phyloP scores from a whole-genome alignment of 2,888 invertebrate genomes.

The Pecten maximus region DNA sequence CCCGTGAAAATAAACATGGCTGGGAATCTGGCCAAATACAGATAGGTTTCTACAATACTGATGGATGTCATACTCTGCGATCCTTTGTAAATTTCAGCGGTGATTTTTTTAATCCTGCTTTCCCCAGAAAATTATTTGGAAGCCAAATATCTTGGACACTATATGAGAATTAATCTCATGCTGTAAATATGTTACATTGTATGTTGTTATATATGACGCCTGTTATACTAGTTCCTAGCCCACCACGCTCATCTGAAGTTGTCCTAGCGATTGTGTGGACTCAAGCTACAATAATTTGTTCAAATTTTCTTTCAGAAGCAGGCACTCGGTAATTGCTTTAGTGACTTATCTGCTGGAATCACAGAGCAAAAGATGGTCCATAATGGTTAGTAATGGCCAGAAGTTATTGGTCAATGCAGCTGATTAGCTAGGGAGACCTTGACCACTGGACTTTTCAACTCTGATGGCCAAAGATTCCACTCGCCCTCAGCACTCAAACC shows the following conservation, averaged over 20 bases:
- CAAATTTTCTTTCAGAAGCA: not conserved
- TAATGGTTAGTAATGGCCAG: slow-evolving; percentile 13
- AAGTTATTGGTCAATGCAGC: not conserved
- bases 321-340: not conserved
- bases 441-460: not conserved
- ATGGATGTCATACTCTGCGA: not conserved
- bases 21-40: not conserved
- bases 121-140: not conserved
- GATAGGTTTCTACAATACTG: not conserved
- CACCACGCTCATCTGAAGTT: not conserved
- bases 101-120: not conserved
- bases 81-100: not conserved
- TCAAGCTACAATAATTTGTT: slow-evolving; percentile 4
- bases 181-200: not conserved
- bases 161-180: not conserved
- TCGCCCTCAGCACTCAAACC: not conserved
- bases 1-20: not conserved
- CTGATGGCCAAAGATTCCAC: not conserved
- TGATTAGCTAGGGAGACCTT: not conserved
- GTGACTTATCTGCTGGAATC: slow-evolving; percentile 20
- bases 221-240: not conserved
- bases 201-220: too few species aligned
- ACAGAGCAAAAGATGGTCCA: not conserved
- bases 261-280: not conserved
- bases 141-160: not conserved